Conservation (phyloP, 1,140 invertebrate genomes). For the Papilio glaucus region DNA sequence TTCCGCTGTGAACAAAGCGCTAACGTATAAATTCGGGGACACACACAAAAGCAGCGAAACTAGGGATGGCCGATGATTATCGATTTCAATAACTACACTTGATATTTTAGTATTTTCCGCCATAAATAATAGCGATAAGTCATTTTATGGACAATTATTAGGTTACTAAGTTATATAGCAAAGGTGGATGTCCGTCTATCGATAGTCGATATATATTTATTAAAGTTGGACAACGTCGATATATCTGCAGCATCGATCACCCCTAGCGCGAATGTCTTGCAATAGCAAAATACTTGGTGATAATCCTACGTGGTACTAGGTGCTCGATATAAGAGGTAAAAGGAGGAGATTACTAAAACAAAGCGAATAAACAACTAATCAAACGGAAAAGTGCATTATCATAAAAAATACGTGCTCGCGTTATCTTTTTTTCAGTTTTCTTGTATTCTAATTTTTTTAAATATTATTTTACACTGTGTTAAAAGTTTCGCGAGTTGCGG, state of each 20-base stretch:
- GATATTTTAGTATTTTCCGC: neutral
- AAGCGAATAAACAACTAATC: slow-evolving; percentile 31
- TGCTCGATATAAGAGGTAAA: slow-evolving; percentile 30
- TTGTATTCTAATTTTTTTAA: slow-evolving; percentile 24
- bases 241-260: neutral
- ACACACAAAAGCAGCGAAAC: slow-evolving; percentile 5
- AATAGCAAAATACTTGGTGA: slow-evolving; percentile 7
- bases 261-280: neutral
- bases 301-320: slow-evolving; percentile 8
- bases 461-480: slow-evolving; percentile 76
- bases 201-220: neutral
- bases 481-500: slow-evolving; percentile 59
- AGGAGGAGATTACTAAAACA: slow-evolving; percentile 21
- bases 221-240: neutral
- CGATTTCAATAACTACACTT: neutral
- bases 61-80: slow-evolving; percentile 15
- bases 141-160: neutral
- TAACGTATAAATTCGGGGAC: slow-evolving; percentile 5
- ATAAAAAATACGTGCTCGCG: slow-evolving; percentile 24
- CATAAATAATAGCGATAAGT: neutral
- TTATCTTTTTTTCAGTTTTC: slow-evolving; percentile 24
- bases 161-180: too few relatives aligned
- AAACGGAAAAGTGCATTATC: slow-evolving; percentile 27
- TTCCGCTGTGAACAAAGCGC: neutral
- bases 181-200: neutral